These are phyloP conservation scores for Brachyhypopomus occidentalis DNA, from an alignment of 2,113 vertebrate genomes.

Conservation along the genomic window DNA sequence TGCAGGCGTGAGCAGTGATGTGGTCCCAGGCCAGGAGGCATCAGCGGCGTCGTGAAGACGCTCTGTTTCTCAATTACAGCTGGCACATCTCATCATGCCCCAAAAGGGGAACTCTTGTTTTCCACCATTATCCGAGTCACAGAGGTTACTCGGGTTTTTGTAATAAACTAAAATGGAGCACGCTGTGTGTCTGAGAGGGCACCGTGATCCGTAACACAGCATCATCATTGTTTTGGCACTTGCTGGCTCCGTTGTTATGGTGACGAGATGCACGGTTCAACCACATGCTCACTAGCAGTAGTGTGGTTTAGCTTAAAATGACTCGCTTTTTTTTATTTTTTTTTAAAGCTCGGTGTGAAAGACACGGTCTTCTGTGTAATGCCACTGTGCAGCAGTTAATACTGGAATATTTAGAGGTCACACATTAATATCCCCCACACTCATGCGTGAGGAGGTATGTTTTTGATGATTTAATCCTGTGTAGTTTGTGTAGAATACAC, in stretches of 20 bases:
- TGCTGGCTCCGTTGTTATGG: constrained; percentile 43
- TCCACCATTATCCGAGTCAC: constrained; percentile 6
- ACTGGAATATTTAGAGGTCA: background rate
- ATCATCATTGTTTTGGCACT: constrained; percentile 33
- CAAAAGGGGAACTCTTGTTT: constrained; percentile 5
- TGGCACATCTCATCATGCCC: background rate
- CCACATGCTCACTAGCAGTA: constrained; percentile 3
- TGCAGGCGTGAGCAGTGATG: constrained; percentile 34
- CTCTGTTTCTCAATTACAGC: constrained; percentile 32
- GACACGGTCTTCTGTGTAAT: background rate
- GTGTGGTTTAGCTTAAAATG: constrained; percentile 11
- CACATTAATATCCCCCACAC: background rate
- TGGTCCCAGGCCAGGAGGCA: constrained; percentile 1
- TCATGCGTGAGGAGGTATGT: background rate
- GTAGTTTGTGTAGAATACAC: too few species aligned
- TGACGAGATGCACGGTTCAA: constrained; percentile 26
- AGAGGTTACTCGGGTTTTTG: background rate
- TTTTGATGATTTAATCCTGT: background rate
- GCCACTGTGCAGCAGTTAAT: background rate
- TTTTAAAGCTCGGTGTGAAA: constrained; percentile 20
- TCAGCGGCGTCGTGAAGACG: background rate
- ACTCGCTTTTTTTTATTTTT: background rate
- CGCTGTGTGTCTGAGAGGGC: background rate
- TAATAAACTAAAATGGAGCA: background rate
- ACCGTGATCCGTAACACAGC: background rate